Percentiles rank a stretch among this genome's conserved stretches.
Evolutionary conservation across 2,113 vertebrate species (phyloP).

Genomic region (Parus major): DNA sequence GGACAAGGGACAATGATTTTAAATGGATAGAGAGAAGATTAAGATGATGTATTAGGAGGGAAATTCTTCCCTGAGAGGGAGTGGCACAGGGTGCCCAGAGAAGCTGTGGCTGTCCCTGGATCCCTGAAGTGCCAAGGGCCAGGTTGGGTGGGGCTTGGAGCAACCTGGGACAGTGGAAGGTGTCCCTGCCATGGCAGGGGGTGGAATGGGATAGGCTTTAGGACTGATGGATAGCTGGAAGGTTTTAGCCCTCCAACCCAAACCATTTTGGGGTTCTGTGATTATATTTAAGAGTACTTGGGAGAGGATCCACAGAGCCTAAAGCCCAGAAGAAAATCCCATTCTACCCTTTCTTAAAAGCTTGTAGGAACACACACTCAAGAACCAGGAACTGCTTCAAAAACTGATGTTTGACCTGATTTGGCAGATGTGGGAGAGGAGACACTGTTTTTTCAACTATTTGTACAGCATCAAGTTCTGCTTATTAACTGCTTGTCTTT

Average conservation of each 20-base stretch:
- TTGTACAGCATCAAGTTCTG: not conserved
- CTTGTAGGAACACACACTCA: not conserved
- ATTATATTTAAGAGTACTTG: not conserved
- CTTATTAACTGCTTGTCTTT: not conserved
- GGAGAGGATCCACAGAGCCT: not conserved
- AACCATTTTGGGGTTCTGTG: not conserved
- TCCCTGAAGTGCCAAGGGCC: rapidly evolving
- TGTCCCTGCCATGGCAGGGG: not conserved
- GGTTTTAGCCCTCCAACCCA: not conserved
- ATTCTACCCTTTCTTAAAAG: not conserved
- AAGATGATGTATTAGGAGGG: not conserved
- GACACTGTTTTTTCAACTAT: not conserved
- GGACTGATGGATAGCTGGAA: no score
- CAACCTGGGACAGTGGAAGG: rapidly evolving
- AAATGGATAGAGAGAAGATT: not conserved
- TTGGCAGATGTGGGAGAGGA: not conserved
- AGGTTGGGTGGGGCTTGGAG: rapidly evolving
- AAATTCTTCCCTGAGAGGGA: not conserved
- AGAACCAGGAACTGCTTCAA: not conserved
- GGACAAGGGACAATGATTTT: not conserved
- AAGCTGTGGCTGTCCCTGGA: not conserved
- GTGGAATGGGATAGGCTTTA: not conserved
- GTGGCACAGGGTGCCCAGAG: not conserved
- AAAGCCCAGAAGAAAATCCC: not conserved
- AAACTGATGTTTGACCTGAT: not conserved